Evolutionary conservation across 2,113 vertebrate genomes (phyloP), one percentile per base, ranked within the genome.

Genomic region (Odontesthes bonariensis): DNA sequence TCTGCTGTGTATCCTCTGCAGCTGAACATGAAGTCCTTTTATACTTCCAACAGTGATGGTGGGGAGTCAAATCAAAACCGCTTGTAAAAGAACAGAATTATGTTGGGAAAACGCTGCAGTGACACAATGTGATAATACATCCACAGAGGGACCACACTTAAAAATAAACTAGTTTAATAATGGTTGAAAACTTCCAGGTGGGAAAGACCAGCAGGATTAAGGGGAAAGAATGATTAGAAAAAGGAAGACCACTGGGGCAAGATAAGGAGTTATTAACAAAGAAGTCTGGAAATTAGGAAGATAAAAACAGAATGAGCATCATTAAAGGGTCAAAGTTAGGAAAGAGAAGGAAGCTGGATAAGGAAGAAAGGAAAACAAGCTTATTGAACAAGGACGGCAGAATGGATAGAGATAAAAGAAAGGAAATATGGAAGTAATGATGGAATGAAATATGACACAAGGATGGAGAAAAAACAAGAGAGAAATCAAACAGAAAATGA

Each of bases 1-100:
- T 83, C 82, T 80, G 76, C 46, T 16, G 38, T 69, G 42, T 32
- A 65, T 72, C 62, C 59, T 65, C 55, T 32, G 11, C 20, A 67
- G 19, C 0, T 2, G 44, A 67, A 51, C 5, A 11, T 35, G 19
- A 49, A 9, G 64, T 42, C 4, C 2, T 32, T 38, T 66, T 49
- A 22, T 19, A 42, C n/a, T 31, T 49, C 3, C 22, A 49, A 22
- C 52, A 40, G 53, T 11, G 33, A 22, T 11, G 47, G 17, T 5
- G 0, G 8, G 38, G 10, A 27, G 27, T 32, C 22, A 70, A 49
- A 14, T 58, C 9, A 47, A n/a, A 51, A 17, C 33, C 38, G 55
- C 10, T 38, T 38, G 35, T 7, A 5, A 38, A 38, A 10, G 7
- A 38, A 7, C 35, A 10, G 35, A 38, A 3, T 38, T 38, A 38